Base-by-base conservation (phyloP, 1,140 invertebrate genomes). In the Cataglyphis hispanica region DNA sequence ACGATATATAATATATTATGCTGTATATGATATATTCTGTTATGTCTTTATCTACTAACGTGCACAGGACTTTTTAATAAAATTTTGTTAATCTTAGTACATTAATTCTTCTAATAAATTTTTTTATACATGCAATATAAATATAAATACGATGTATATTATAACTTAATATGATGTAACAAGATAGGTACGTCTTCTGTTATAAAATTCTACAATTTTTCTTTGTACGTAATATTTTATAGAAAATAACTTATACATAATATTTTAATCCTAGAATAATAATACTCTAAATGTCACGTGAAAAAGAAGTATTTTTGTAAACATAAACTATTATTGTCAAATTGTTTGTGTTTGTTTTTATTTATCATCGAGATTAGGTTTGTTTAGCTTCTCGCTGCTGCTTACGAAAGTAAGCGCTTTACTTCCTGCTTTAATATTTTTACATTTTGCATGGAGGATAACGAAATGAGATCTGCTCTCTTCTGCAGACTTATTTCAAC, bases 261-360 rank as follows among this genome's bases (percentile, higher is more conserved):
- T 60, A 25, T 19, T 60, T 22, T 34, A 72, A 72, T 83, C 1
- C 6, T 19, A 13, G 19, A 27, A 43, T 34, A 43, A 83, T 40
- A 25, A 13, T 22, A 43, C 2, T 58, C 10, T 66, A 60, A 81
- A 43, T 60, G 19, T 19, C 3, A 34, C 13, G 34, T 16, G 25
- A n/a, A 60, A 46, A 46, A 50, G 0, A 60, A 34, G 19, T 31
- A 50, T 60, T 31, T 58, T 53, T 58, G 53, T 74, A 83, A 83
- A 81, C 58, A 69, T 43, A 19, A 81, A 81, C 61, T 83, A 72
- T 46, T 72, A 46, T 83, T 67, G 27, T 34, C 50, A 43, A 19
- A 83, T 43, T 16, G 53, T 83, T 83, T 74, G 11, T 37, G 34
- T 83, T 83, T 72, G 46, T 72, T 72, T 72, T 83, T 7, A 72